Base-by-base conservation (phyloP, 2,888 invertebrate species). In the Colletes collaris region DNA sequence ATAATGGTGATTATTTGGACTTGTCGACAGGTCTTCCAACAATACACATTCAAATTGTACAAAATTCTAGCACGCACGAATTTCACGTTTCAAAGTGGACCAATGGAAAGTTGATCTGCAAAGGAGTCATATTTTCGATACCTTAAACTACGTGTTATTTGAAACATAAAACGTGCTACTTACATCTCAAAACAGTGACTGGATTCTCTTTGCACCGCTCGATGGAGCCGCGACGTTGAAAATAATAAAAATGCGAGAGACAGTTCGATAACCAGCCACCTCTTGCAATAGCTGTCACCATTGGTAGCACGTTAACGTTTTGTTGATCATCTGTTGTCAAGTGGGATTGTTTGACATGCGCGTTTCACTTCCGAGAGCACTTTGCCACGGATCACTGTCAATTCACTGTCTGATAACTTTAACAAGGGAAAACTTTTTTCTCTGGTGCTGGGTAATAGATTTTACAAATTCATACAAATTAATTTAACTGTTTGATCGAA, bases 271-370 rank as follows among this genome's bases (percentile, higher is more conserved):
- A 78, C 65, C 69, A 69, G 49, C 19, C 11, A 78, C 7, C 60
- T 49, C 65, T 72, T 59, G 46, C 52, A 44, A 3, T 46, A 40
- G n/a, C 64, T 65, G 55, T 64, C 64, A 65, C 40, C 50, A 27
- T n/a, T 68, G 55, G 60, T 67, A 64, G 59, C 10, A 10, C 50
- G 37, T 13, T 53, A 19, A 67, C 71, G 58, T 79, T 77, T 59
- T 44, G 56, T 60, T 37, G 49, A 60, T 77, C 64, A 67, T 19
- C 50, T 64, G 79, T 79, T 72, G 72, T 65, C 72, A 79, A 68
- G 77, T 53, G 59, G 27, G 55, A 79, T 72, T 77, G 79, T 79
- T 77, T 79, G 72, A 40, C 79, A 79, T 79, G 79, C 79, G 79
- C 79, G 64, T 44, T 68, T 59, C 35, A 53, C 60, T 76, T 60